A percentile compares a stretch with the other conserved stretches of the same genome.
phyloP scores from a whole-genome alignment of 2,888 invertebrate genomes.

The Nomada ferruginata region DNA sequence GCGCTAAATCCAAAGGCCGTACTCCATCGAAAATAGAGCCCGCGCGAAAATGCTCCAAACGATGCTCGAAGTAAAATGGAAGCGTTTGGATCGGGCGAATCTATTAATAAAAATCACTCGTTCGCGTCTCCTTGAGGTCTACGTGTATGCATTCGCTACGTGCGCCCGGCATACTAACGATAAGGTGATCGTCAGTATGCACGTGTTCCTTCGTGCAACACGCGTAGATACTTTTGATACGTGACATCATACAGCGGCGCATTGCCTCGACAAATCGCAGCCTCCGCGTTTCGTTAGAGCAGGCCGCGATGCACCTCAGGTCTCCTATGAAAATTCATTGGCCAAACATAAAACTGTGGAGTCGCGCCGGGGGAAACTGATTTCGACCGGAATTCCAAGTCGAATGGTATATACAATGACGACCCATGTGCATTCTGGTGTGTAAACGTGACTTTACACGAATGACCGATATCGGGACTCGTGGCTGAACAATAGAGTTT shows the following conservation, averaged over 20 bases:
- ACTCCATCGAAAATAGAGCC: no score
- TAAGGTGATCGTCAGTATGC: constrained; percentile 64
- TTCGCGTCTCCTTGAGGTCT: constrained; percentile 57
- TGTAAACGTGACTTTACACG: constrained; percentile 2
- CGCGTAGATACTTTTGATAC: constrained; percentile 63
- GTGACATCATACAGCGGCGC: constrained; percentile 64
- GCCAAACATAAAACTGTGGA: constrained; percentile 45
- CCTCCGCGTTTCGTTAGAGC: constrained; percentile 1
- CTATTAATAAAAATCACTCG: constrained; percentile 62
- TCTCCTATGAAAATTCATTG: constrained; percentile 59
- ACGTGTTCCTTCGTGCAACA: constrained; percentile 47
- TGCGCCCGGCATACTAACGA: constrained; percentile 60
- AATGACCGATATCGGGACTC: neutral
- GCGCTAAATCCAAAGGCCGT: no score
- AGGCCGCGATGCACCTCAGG: constrained; percentile 39
- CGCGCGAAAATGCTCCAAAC: neutral
- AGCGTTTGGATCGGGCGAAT: constrained; percentile 9
- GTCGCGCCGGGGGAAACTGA: constrained; percentile 7
- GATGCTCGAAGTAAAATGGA: neutral
- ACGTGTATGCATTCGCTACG: constrained; percentile 48
- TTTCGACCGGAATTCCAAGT: neutral
- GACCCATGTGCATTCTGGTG: constrained; percentile 5
- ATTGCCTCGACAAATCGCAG: constrained; percentile 6
- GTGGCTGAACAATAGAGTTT: no score
- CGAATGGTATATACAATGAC: constrained; percentile 21